Base-by-base conservation (phyloP, 2,888 invertebrate genomes). In the Cenopis cana region DNA sequence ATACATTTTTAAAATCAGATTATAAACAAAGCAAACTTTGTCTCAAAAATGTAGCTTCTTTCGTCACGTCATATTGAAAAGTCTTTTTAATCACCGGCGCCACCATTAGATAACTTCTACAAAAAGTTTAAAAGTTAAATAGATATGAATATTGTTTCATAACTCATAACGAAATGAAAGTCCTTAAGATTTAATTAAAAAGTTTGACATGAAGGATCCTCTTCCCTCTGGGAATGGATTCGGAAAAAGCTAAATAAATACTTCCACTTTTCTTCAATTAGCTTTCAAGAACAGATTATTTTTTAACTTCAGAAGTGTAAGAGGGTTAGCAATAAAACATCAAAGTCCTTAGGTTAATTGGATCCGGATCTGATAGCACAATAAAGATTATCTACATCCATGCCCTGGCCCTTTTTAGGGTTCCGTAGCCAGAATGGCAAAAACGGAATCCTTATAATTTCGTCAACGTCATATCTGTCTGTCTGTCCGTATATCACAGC, bases 131-230 rank as follows among this genome's bases (percentile, higher is more conserved):
- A 4, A n/a, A 66, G 12, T 49, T 36, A 60, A 59, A 60, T 59
- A 41, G 52, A 36, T 60, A 20, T 60, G 36, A 36, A 60, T 54
- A 59, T 60, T 59, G 24, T 54, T 70, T 69, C 24, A 57, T 49
- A 17, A 62, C 50, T 69, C 24, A 57, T 49, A 17, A 62, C 50
- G 29, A 57, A 64, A 46, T 60, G 8, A 59, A 41, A 38, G n/a
- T 65, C 65, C 24, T 29, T 36, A 54, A 20, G 52, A 67, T 61
- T 56, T 67, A 60, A 71, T 71, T 71, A 61, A 55, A 50, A 71
- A 61, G 66, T 71, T 71, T 60, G 71, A 67, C 50, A 61, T 66
- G 56, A 50, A 24, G 50, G 56, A 56, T 60, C 38, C 55, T 29
- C 66, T 41, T 14, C 49, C 46, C 1, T 33, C 33, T 33, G 33